Evolutionary conservation across 2,797 vertebrate species (phyloP), one percentile per base, ranked within the genome.

Genomic region (Scolopax bukidnonensis): DNA sequence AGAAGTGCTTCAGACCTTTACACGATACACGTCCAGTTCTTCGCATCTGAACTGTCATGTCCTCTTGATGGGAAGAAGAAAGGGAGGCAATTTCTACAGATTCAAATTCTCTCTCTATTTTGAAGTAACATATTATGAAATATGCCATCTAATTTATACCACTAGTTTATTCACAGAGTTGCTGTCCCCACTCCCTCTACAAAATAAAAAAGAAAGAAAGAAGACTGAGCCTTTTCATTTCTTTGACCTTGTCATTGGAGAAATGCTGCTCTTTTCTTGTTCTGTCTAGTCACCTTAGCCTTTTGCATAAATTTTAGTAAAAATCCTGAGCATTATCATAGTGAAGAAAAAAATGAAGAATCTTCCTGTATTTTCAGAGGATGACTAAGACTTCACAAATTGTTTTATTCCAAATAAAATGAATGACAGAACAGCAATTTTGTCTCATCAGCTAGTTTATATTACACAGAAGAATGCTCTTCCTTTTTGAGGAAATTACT

Each of bases 351-450:
- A 57, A 70, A 51, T 2, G 1, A 73, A 33, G 30, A 51, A 38
- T 38, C 40, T 68, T 79, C 32, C 28, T 51, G 3, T 50, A 43
- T 30, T 6, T 67, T 93, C 69, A 86, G 28, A 84, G 17, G 16
- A 93, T 60, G 28, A 71, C 19, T 38, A 95, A 92, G 63, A 91
- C 3, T 23, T 80, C 64, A 53, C 6, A 67, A 74, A 65, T 4
- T 23, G 6, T 30, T 87, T 65, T 74, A 83, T 25, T 71, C 9
- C 33, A 81, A 33, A 78, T 21, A 73, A 92, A 88, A 81, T 21
- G 4, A 75, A 87, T 65, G 53, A 32, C 25, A 71, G 53, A 83
- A 86, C 9, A 71, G 16, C 59, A 89, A 71, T 45, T 48, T 20
- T 38, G 69, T 77, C 64, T 68, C 53, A 73, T 50, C 14, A 32